These are phyloP conservation scores for Nycticorax nycticorax DNA, from an alignment of 2,113 vertebrate species.

Conservation along the genomic window DNA sequence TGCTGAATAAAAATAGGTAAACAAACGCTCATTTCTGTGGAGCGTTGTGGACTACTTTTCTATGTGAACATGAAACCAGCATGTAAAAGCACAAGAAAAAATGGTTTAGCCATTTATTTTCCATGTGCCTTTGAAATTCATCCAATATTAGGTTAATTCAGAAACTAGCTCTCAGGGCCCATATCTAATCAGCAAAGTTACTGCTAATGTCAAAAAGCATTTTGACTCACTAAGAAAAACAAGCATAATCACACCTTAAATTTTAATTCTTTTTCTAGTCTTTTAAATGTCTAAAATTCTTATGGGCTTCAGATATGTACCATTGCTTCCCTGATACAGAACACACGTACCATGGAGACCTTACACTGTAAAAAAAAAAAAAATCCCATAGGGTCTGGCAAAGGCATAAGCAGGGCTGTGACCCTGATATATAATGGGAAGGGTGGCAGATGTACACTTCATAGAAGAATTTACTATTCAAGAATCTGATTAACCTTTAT, in stretches of 20 bases:
- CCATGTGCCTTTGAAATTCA: not conserved
- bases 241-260: not conserved
- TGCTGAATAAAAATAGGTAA: not conserved
- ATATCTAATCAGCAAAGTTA: not conserved
- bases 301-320: fast-evolving
- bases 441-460: not conserved
- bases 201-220: not conserved
- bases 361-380: not conserved
- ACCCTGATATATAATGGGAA: not conserved
- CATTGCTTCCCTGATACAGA: not conserved
- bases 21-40: not conserved
- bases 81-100: not conserved
- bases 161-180: not conserved
- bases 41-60: not conserved
- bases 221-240: not conserved
- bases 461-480: not conserved
- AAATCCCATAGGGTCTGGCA: not conserved
- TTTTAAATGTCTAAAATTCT: not conserved
- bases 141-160: not conserved
- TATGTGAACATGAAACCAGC: not conserved
- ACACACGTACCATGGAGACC: fast-evolving
- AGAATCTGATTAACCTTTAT: not conserved
- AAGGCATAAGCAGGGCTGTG: not conserved
- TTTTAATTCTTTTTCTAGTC: not conserved
- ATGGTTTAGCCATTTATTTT: not conserved